phyloP scores from a whole-genome alignment of 2,797 vertebrate species.

The Eleutherodactylus coqui region DNA sequence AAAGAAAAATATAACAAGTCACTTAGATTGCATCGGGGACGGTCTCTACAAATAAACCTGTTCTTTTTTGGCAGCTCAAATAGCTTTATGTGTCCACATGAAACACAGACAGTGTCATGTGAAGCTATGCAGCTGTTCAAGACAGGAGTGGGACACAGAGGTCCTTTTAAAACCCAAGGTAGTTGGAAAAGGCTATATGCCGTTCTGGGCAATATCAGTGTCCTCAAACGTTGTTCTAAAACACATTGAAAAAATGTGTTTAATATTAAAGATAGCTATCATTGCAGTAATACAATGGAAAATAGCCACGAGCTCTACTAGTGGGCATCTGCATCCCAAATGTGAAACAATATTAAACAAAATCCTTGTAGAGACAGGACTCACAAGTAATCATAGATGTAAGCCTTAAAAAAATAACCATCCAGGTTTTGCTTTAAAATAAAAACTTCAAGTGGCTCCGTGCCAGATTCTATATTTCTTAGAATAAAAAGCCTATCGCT shows the following conservation, averaged over 20 bases:
- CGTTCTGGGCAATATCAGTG: not conserved
- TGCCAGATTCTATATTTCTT: conserved; percentile 81
- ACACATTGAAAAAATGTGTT: conserved; percentile 53
- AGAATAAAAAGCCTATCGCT: conserved; percentile 80
- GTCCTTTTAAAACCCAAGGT: conserved; percentile 67
- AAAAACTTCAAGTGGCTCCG: conserved; percentile 75
- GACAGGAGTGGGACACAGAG: conserved; percentile 67
- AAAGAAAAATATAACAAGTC: conserved; percentile 71
- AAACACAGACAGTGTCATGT: conserved; percentile 75
- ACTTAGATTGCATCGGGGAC: conserved; percentile 72
- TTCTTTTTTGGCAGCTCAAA: conserved; percentile 77
- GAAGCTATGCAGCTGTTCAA: conserved; percentile 77
- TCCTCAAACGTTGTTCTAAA: conserved; percentile 44
- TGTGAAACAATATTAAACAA: conserved; percentile 50
- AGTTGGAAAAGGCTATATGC: conserved; percentile 23
- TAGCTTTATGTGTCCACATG: conserved; percentile 73
- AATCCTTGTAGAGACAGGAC: conserved; percentile 66
- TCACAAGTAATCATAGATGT: conserved; percentile 73
- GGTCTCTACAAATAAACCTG: conserved; percentile 77
- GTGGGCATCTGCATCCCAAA: conserved; percentile 69
- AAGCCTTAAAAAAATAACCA: conserved; percentile 79
- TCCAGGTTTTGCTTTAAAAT: conserved; percentile 77
- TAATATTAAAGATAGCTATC: conserved; percentile 48
- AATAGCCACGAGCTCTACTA: not conserved
- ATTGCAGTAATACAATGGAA: conserved; percentile 46